Evolutionary conservation across 2,888 invertebrate species (phyloP).

Genomic region (Idaea biselata): DNA sequence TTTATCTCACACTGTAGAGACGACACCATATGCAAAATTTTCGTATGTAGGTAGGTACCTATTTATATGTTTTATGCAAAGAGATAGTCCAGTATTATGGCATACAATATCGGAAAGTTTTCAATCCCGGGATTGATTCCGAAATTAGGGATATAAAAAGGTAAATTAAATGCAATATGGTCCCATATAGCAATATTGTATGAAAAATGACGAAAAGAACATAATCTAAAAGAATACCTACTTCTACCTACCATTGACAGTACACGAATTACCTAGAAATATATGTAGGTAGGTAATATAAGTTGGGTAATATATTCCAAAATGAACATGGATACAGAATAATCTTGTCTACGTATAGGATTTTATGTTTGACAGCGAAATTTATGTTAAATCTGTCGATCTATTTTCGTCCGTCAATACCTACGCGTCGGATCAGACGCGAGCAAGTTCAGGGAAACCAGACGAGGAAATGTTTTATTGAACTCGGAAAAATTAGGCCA

Average conservation of each 20-base stretch:
- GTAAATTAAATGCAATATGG: too few species aligned
- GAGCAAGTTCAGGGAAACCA: constrained; percentile 74
- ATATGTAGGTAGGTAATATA: background rate
- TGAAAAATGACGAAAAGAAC: too few species aligned
- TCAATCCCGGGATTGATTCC: too few species aligned
- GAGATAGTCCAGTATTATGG: background rate
- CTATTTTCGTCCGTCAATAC: constrained; percentile 47
- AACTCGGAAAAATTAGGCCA: constrained; percentile 59
- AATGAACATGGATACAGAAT: background rate
- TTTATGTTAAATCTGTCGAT: constrained; percentile 43
- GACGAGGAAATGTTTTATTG: constrained; percentile 64
- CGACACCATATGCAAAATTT: background rate
- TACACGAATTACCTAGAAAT: background rate
- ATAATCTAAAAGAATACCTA: too few species aligned
- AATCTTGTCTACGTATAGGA: constrained; percentile 5
- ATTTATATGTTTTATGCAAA: background rate
- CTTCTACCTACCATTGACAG: too few species aligned
- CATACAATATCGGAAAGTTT: too few species aligned
- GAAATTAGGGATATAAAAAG: too few species aligned
- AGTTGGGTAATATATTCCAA: background rate
- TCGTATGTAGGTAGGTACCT: background rate
- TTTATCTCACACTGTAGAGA: too few species aligned
- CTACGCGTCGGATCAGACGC: constrained; percentile 45
- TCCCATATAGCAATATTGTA: too few species aligned
- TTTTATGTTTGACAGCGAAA: constrained; percentile 41